These are phyloP conservation scores for Lacanobia oleracea DNA, from an alignment of 2,888 invertebrate genomes.

Conservation along the genomic window DNA sequence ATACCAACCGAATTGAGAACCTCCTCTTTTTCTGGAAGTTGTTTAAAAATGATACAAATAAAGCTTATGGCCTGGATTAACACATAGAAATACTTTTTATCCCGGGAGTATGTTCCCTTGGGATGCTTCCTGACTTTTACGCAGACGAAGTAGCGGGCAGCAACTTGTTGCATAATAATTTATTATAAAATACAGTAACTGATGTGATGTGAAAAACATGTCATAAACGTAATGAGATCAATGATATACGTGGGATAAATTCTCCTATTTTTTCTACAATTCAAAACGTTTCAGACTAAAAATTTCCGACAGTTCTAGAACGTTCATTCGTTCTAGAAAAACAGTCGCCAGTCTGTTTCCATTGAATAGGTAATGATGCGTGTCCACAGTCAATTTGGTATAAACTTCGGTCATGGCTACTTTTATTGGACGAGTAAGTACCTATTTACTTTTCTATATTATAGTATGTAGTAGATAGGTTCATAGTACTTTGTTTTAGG, in stretches of 20 bases:
- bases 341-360: conserved; percentile 21
- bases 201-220: neutral
- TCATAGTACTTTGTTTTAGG: too few species aligned
- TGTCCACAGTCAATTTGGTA: conserved; percentile 43
- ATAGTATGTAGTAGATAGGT: neutral
- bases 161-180: too few species aligned
- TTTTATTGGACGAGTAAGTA: conserved; percentile 16
- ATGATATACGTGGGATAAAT: too few species aligned
- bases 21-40: too few species aligned
- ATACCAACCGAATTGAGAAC: too few species aligned
- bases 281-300: neutral
- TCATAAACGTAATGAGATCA: neutral
- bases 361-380: conserved; percentile 49
- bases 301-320: conserved; percentile 30
- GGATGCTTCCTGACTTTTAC: too few species aligned
- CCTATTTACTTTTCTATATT: conserved; percentile 9
- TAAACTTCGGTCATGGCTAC: conserved; percentile 42
- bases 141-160: too few species aligned
- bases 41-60: too few species aligned
- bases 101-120: too few species aligned
- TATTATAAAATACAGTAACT: neutral
- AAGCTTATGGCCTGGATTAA: too few species aligned
- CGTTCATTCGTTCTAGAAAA: conserved; percentile 35
- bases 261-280: too few species aligned
- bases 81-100: too few species aligned